phyloP scores from a whole-genome alignment of 2,113 vertebrate genomes.

The Phrynosoma blainvillii region DNA sequence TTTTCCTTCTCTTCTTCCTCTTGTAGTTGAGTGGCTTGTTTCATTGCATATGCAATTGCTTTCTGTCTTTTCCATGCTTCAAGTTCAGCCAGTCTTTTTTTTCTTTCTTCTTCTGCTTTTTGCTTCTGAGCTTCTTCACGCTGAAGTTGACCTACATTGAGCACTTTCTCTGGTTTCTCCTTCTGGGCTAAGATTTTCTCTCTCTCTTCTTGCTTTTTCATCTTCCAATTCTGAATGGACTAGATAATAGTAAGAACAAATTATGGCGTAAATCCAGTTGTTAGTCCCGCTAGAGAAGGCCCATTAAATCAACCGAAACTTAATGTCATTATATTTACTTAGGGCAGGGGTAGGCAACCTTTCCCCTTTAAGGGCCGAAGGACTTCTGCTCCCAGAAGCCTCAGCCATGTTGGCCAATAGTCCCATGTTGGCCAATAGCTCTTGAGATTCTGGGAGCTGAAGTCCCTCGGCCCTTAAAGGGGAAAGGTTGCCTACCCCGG shows the following conservation, averaged over 20 bases:
- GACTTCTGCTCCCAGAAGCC: no score
- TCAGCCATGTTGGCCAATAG: no score
- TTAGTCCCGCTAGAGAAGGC: not conserved
- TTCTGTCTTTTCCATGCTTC: slow-evolving; percentile 84
- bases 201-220: slow-evolving; percentile 76
- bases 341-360: no score
- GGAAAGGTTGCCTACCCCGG: no score
- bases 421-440: no score
- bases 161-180: slow-evolving; percentile 67
- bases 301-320: not conserved
- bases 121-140: slow-evolving; percentile 68
- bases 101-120: slow-evolving; percentile 78
- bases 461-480: no score
- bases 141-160: slow-evolving; percentile 54
- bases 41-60: slow-evolving; percentile 71
- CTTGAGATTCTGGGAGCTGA: no score
- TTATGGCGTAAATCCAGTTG: not conserved
- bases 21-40: slow-evolving; percentile 73
- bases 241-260: slow-evolving; percentile 50
- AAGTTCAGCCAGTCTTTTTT: slow-evolving; percentile 65
- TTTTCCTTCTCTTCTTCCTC: slow-evolving; percentile 77
- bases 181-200: slow-evolving; percentile 75
- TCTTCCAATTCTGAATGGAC: slow-evolving; percentile 90
- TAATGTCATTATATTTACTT: not conserved
- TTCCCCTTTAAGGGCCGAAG: no score